phyloP scores from a whole-genome alignment of 2,888 invertebrate genomes.

The Congeria kusceri region DNA sequence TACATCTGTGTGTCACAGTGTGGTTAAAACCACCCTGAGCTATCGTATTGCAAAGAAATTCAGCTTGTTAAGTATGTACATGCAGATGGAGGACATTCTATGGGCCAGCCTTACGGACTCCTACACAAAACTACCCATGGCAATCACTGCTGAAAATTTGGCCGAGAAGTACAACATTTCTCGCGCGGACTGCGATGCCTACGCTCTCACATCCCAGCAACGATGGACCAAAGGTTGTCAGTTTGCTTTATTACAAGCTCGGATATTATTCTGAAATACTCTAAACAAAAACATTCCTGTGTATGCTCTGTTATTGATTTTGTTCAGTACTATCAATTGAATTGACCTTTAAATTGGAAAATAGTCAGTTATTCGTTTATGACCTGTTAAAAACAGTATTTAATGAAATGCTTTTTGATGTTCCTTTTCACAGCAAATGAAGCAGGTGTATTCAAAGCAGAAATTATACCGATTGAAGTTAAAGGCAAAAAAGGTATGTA shows the following conservation, averaged over 20 bases:
- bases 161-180: constrained; percentile 83
- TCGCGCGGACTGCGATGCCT: constrained; percentile 89
- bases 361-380: no score
- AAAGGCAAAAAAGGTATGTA: constrained; percentile 90
- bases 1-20: no score
- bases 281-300: no score
- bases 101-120: constrained; percentile 96
- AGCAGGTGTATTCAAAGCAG: constrained; percentile 94
- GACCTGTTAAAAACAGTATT: no score
- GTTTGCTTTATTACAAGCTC: constrained; percentile 36
- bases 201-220: constrained; percentile 93
- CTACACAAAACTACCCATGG: constrained; percentile 97
- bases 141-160: constrained; percentile 89
- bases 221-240: constrained; percentile 93
- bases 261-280: no score
- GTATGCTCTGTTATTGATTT: no score
- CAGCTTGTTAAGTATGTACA: background rate
- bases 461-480: constrained; percentile 94
- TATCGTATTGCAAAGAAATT: no score
- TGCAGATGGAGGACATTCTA: constrained; percentile 92
- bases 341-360: no score
- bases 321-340: no score
- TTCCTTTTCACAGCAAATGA: constrained; percentile 90
- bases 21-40: no score
- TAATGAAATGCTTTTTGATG: no score